A percentile compares a stretch with the other conserved stretches of the same genome.
Evolutionary conservation across 2,113 vertebrate species (phyloP).

Genomic region (Oreotragus oreotragus): DNA sequence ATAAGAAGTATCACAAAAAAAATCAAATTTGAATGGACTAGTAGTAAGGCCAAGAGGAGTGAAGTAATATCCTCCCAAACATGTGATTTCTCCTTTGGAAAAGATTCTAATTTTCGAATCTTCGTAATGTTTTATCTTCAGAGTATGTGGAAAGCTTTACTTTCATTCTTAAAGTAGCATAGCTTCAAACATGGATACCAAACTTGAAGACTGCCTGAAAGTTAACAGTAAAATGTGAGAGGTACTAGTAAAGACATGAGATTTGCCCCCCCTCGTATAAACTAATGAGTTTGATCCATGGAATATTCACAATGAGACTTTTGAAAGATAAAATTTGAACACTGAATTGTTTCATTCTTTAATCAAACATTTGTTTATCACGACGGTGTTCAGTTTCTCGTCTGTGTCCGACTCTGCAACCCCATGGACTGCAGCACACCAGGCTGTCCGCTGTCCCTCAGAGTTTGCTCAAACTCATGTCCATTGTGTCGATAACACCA

Average conservation of each 20-base stretch:
- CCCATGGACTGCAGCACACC: not conserved
- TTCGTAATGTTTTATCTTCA: not conserved
- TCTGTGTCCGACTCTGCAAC: not conserved
- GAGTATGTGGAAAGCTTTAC: not conserved
- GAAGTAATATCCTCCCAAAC: not conserved
- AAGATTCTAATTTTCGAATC: not conserved
- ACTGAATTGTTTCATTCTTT: not conserved
- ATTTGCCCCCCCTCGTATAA: not conserved
- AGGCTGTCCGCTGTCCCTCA: not conserved
- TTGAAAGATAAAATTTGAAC: not conserved
- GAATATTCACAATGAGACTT: not conserved
- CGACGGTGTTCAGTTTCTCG: not conserved
- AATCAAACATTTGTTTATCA: not conserved
- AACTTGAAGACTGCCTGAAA: not conserved
- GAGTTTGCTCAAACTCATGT: not conserved
- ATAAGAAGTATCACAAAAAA: not conserved
- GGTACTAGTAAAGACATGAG: not conserved
- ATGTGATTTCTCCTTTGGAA: not conserved
- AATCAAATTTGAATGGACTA: not conserved
- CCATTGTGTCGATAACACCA: not conserved
- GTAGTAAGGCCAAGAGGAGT: not conserved
- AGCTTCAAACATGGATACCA: not conserved
- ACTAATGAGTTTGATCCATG: not conserved
- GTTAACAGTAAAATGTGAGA: not conserved
- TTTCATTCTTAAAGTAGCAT: not conserved